A percentile compares a stretch with the other conserved stretches of the same genome.
Evolutionary conservation across 2,888 invertebrate species (phyloP).

Genomic region (Mimas tiliae): DNA sequence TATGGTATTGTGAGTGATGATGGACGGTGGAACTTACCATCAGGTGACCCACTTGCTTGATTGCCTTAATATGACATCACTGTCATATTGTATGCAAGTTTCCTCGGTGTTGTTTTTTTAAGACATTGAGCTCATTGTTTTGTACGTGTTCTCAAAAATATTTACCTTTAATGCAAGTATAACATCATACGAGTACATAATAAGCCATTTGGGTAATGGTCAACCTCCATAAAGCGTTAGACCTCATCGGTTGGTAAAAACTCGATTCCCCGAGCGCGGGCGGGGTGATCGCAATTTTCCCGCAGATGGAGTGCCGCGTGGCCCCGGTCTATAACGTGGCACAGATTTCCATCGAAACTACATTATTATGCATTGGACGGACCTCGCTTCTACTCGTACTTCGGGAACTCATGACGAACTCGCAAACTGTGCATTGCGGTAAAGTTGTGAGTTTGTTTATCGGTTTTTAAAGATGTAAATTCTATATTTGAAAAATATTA

Average conservation of each 20-base stretch:
- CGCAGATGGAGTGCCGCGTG: slow-evolving; percentile 25
- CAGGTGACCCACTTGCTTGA: no score
- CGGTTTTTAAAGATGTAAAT: neutral
- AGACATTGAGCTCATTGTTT: neutral
- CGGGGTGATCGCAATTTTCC: slow-evolving; percentile 31
- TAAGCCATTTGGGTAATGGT: slow-evolving; percentile 29
- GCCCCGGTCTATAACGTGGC: slow-evolving; percentile 28
- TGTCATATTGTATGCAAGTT: neutral
- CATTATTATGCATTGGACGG: slow-evolving; percentile 58
- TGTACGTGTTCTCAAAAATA: neutral
- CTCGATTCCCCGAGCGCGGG: slow-evolving; percentile 29
- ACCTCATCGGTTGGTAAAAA: slow-evolving; percentile 24
- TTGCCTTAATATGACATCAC: neutral
- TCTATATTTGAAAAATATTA: no score
- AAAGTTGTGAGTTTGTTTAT: slow-evolving; percentile 9
- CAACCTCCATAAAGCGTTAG: slow-evolving; percentile 15
- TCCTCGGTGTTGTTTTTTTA: neutral
- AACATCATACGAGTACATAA: slow-evolving; percentile 27
- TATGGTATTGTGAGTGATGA: no score
- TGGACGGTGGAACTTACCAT: no score
- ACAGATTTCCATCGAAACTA: slow-evolving; percentile 47
- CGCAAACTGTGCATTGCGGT: neutral
- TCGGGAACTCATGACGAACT: slow-evolving; percentile 27
- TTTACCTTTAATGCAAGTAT: slow-evolving; percentile 7
- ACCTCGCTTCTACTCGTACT: slow-evolving; percentile 33